Conservation (phyloP, 2,113 vertebrate genomes). For the Xyrauchen texanus region DNA sequence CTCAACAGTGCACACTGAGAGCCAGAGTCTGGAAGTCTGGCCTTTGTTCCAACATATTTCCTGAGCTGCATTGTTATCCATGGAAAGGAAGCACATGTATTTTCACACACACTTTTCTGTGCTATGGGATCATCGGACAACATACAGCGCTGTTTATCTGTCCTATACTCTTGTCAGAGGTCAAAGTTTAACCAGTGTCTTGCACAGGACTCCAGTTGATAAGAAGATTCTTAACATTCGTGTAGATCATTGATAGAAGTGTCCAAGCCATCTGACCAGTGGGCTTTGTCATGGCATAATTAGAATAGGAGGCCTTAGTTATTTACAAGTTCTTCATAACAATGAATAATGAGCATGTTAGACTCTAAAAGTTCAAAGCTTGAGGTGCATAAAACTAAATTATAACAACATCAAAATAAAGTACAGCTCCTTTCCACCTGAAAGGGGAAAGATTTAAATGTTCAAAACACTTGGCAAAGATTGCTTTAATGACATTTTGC, state of each 20-base stretch:
- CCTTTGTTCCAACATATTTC: constrained; percentile 63
- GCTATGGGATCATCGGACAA: constrained; percentile 6
- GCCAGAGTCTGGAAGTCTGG: constrained; percentile 48
- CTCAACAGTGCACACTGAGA: constrained; percentile 37
- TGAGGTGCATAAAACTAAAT: neutral
- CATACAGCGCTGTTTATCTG: constrained; percentile 46
- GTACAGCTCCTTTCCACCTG: no score
- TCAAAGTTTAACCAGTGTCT: constrained; percentile 51
- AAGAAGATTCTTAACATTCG: constrained; percentile 35
- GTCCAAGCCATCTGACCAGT: neutral
- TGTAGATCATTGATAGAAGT: constrained; percentile 56
- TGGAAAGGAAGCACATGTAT: constrained; percentile 54
- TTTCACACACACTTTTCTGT: constrained; percentile 37
- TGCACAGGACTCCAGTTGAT: no score
- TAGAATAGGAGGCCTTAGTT: constrained; percentile 35
- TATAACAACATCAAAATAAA: neutral
- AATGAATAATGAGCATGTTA: constrained; percentile 27
- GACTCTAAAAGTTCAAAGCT: constrained; percentile 30
- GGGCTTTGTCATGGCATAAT: constrained; percentile 39
- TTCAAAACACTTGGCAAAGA: no score
- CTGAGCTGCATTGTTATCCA: constrained; percentile 58
- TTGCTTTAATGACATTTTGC: no score
- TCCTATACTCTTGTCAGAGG: constrained; percentile 42
- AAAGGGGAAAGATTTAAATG: no score
- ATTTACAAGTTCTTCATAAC: constrained; percentile 47